phyloP scores from a whole-genome alignment of 2,797 vertebrate genomes.

The Tympanoctomys barrerae region DNA sequence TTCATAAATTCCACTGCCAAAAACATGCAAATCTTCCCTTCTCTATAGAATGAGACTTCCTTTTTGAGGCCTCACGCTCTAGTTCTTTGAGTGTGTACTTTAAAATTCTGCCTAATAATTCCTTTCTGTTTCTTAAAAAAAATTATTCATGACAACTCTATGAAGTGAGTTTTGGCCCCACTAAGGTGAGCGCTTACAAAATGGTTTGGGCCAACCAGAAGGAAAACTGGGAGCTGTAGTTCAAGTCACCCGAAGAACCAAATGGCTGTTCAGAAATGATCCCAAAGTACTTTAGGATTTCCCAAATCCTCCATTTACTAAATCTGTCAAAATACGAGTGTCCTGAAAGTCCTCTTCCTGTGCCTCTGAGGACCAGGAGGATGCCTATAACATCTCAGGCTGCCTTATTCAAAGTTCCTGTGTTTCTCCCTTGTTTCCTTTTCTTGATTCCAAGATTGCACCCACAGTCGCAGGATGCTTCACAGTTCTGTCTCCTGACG shows the following conservation, averaged over 20 bases:
- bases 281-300: conserved; percentile 33
- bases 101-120: not conserved
- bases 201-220: not conserved
- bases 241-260: not conserved
- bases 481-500: not conserved
- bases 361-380: not conserved
- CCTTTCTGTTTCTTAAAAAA: not conserved
- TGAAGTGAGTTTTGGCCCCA: not conserved
- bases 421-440: not conserved
- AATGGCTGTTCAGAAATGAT: not conserved
- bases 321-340: not conserved
- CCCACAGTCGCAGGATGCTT: not conserved
- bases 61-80: not conserved
- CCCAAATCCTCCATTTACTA: not conserved
- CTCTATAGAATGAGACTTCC: not conserved
- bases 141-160: not conserved
- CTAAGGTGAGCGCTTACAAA: not conserved
- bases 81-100: not conserved
- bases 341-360: not conserved
- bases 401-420: not conserved
- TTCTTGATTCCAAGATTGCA: not conserved
- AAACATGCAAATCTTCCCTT: not conserved
- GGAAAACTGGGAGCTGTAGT: not conserved
- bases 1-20: not conserved
- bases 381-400: not conserved